Percentiles rank a stretch among this genome's conserved stretches.
phyloP scores from a whole-genome alignment of 1,140 invertebrate genomes.

The Chlorops oryzae region DNA sequence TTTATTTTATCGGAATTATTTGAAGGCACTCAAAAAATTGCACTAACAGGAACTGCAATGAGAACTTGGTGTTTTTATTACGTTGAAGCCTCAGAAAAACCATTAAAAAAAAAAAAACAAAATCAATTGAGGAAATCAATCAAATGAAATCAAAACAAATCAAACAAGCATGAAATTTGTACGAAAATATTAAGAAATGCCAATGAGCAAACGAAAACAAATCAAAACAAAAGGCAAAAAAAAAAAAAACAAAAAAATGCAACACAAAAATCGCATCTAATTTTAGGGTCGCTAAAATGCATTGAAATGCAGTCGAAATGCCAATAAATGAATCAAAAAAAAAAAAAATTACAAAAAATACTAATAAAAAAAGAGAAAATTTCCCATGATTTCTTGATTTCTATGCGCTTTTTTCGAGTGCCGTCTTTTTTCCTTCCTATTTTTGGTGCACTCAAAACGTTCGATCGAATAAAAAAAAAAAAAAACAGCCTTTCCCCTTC shows the following conservation, averaged over 20 bases:
- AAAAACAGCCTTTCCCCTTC: no score
- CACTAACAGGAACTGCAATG: no score
- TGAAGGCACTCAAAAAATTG: no score
- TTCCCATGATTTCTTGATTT: slow-evolving; percentile 7
- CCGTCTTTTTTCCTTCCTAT: background rate
- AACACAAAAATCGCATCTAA: background rate
- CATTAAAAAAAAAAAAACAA: no score
- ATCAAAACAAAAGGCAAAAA: slow-evolving; percentile 4
- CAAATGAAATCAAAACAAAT: no score
- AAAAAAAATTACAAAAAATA: background rate
- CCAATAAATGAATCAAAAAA: slow-evolving; percentile 4
- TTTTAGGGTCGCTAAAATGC: background rate
- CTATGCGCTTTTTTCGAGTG: background rate
- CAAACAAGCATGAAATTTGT: no score
- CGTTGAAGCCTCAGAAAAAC: no score
- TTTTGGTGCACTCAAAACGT: background rate
- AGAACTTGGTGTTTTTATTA: no score
- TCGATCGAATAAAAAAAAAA: background rate
- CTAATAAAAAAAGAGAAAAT: background rate
- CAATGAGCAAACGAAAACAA: slow-evolving; percentile 10
- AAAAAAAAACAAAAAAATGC: slow-evolving; percentile 6
- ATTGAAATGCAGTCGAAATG: slow-evolving; percentile 6
- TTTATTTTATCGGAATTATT: no score
- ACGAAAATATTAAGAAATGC: no score
- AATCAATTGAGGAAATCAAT: no score